Conservation (phyloP, 2,888 invertebrate genomes). For the Pollenia angustigena region DNA sequence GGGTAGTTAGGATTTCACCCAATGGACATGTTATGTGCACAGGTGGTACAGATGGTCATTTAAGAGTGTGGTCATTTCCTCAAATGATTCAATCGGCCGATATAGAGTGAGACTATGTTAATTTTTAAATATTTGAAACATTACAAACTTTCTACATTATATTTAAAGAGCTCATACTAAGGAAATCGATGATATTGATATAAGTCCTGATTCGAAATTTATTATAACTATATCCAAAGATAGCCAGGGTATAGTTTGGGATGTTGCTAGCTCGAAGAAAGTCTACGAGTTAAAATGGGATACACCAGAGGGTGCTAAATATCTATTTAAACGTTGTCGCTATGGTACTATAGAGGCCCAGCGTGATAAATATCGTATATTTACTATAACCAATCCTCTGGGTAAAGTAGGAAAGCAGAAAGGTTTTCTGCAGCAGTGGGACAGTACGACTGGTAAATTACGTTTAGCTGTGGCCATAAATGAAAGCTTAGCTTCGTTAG, state of each 20-base stretch:
- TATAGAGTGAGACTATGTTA: slow-evolving; percentile 84
- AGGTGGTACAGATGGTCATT: slow-evolving; percentile 94
- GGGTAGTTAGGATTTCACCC: slow-evolving; percentile 92
- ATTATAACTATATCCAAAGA: slow-evolving; percentile 95
- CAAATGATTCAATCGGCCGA: slow-evolving; percentile 89
- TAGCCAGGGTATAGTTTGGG: slow-evolving; percentile 93
- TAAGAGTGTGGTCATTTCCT: slow-evolving; percentile 96
- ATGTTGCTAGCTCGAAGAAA: slow-evolving; percentile 87
- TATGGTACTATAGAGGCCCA: slow-evolving; percentile 90
- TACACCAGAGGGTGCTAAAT: slow-evolving; percentile 90
- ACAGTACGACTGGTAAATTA: slow-evolving; percentile 86
- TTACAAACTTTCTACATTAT: background rate
- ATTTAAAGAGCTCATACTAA: slow-evolving; percentile 88
- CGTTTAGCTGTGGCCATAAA: slow-evolving; percentile 86
- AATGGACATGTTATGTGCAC: slow-evolving; percentile 93
- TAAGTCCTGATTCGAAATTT: slow-evolving; percentile 91
- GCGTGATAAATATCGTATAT: slow-evolving; percentile 88
- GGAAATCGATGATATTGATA: slow-evolving; percentile 97
- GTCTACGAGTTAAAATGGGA: slow-evolving; percentile 90
- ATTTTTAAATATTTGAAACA: background rate
- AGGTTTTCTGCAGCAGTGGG: slow-evolving; percentile 93
- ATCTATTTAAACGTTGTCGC: slow-evolving; percentile 92
- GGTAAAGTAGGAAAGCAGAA: slow-evolving; percentile 88
- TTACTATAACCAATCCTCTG: slow-evolving; percentile 92
- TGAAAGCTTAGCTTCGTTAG: slow-evolving; percentile 92